Base-by-base conservation (phyloP, 1,140 invertebrate species). In the Trachymyrmex cornetzi region DNA sequence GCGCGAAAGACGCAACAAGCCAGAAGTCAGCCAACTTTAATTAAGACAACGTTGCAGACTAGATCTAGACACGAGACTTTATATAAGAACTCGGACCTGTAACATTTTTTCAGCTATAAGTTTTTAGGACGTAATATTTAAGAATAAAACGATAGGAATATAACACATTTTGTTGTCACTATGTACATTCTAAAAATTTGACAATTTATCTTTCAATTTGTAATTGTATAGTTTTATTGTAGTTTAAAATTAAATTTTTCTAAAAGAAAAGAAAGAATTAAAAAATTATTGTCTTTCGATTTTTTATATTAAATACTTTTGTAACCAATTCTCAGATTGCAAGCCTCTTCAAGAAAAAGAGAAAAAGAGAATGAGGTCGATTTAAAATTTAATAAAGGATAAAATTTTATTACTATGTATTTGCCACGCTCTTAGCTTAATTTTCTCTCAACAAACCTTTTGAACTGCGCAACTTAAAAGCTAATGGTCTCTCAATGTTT, bases 21-120 rank as follows among this genome's bases (percentile, higher is more conserved):
- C 88, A 87, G 87, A 93, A 94, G 92, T 92, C 92, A 92, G 90
- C 87, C 86, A 89, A 93, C 90, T 92, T 94, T 94, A 94, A 94
- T 94, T 94, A 94, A 94, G 93, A 93, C 91, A 90, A 91, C 92
- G 90, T 92, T 92, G 90, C 86, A 72, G 77, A 59, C 61, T 64
- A 87, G 50, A 85, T 90, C 75, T 92, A 88, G 74, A 87, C 59
- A 63, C 27, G 19, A 12, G 14, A 50, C 77, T 19, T 53, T 71
- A n/a, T 19, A 5, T 61, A 57, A 72, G 27, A 77, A 61, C 77
- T 77, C 16, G 27, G 30, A 30, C 50, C n/a, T 19, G n/a, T 22
- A 16, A 72, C 64, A 27, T 48, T 12, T 86, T 67, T 69, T 67
- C 24, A 67, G 3, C 5, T 84, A 44, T n/a, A 4, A 67, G 67